These are phyloP conservation scores for Smutsia gigantea DNA, from an alignment of 2,797 vertebrate species.

Conservation along the genomic window DNA sequence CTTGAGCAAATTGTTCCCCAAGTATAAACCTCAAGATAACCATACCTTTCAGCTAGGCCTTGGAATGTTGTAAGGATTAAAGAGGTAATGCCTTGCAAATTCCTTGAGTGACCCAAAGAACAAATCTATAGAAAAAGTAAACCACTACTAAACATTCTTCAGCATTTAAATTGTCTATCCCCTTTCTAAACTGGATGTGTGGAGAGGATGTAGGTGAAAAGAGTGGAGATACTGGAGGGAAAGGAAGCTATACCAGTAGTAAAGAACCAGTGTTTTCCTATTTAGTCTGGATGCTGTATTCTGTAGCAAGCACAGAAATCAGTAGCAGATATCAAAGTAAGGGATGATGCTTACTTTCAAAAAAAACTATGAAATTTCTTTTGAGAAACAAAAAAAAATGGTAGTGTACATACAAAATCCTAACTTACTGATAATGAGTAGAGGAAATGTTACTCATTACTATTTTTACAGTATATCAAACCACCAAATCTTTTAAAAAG, in stretches of 20 bases:
- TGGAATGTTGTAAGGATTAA: not conserved
- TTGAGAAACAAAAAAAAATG: not conserved
- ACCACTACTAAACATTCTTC: not conserved
- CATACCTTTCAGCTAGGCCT: not conserved
- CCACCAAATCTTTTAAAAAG: not conserved
- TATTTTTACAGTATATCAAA: not conserved
- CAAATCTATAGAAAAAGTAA: not conserved
- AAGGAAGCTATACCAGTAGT: not conserved
- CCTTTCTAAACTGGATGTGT: not conserved
- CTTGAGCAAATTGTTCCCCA: not conserved
- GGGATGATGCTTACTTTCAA: not conserved
- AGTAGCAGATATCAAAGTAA: not conserved
- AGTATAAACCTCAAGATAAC: not conserved
- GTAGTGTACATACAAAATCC: not conserved
- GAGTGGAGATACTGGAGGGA: accelerated
- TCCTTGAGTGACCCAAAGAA: not conserved
- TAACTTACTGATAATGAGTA: not conserved
- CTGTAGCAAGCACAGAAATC: not conserved
- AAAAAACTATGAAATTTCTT: not conserved
- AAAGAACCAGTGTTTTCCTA: not conserved
- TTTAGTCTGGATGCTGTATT: not conserved
- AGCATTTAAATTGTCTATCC: not conserved
- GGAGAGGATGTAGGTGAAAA: not conserved
- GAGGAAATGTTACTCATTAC: not conserved
- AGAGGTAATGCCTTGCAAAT: not conserved